Conservation (phyloP, 2,888 invertebrate genomes). For the Watsonalla binaria region DNA sequence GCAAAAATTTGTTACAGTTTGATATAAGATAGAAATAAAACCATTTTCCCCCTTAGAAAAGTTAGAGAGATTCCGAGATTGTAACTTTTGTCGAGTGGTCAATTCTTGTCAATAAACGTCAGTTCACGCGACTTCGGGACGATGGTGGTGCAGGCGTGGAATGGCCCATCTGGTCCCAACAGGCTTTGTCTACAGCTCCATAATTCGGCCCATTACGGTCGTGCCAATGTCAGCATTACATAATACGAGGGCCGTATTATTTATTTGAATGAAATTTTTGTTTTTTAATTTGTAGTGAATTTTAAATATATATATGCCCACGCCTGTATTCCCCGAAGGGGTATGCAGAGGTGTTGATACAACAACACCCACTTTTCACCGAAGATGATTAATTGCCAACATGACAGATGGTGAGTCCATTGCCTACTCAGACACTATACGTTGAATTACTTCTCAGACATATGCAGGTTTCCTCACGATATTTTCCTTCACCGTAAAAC, state of each 20-base stretch:
- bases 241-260: neutral
- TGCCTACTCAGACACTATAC: no score
- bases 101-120: neutral
- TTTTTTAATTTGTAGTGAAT: no score
- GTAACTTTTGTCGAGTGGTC: neutral
- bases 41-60: neutral
- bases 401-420: no score
- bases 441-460: no score
- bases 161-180: neutral
- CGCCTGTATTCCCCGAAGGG: no score
- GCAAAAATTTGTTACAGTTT: no score
- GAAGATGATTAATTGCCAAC: no score
- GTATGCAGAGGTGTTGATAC: no score
- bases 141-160: neutral
- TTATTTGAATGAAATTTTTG: neutral
- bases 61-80: neutral
- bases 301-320: no score
- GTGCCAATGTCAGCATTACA: neutral
- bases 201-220: neutral
- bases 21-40: neutral
- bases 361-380: no score
- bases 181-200: neutral
- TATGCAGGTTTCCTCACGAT: no score
- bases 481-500: no score
- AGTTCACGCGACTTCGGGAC: neutral